Percentiles rank a stretch among this genome's conserved stretches.
These are phyloP conservation scores for Rhinoderma darwinii DNA, from an alignment of 2,113 vertebrate genomes.

Conservation along the genomic window DNA sequence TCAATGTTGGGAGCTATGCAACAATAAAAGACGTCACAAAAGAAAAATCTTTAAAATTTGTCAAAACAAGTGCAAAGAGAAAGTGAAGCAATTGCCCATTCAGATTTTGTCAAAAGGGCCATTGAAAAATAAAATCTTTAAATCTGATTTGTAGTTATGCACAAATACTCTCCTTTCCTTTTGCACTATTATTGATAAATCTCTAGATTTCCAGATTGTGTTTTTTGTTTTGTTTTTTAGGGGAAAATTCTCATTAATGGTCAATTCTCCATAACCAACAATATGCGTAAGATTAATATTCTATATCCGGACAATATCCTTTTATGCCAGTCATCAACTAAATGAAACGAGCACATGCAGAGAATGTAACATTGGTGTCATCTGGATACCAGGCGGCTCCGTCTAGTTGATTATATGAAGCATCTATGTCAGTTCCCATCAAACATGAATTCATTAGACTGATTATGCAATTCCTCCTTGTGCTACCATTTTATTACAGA, in stretches of 20 bases:
- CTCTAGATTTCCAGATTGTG: no score
- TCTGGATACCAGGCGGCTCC: not conserved
- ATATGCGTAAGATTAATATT: not conserved
- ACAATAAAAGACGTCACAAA: no score
- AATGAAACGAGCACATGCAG: not conserved
- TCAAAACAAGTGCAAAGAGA: no score
- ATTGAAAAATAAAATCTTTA: no score
- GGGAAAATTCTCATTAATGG: not conserved
- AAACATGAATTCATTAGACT: conserved; percentile 42
- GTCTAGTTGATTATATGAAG: conserved; percentile 14
- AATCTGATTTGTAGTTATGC: no score
- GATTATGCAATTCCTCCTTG: conserved; percentile 41
- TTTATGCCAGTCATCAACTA: not conserved
- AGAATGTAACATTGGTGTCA: not conserved
- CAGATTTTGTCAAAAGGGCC: no score
- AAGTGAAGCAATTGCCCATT: no score
- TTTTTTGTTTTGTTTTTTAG: no score
- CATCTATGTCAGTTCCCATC: conserved; percentile 24
- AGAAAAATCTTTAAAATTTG: no score
- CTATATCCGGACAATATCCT: not conserved
- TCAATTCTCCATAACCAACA: not conserved
- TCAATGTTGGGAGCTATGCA: no score
- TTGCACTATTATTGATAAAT: no score
- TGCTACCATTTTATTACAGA: conserved; percentile 42
- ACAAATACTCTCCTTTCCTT: no score